Base-by-base conservation (phyloP, 2,113 vertebrate genomes). In the Tichodroma muraria region DNA sequence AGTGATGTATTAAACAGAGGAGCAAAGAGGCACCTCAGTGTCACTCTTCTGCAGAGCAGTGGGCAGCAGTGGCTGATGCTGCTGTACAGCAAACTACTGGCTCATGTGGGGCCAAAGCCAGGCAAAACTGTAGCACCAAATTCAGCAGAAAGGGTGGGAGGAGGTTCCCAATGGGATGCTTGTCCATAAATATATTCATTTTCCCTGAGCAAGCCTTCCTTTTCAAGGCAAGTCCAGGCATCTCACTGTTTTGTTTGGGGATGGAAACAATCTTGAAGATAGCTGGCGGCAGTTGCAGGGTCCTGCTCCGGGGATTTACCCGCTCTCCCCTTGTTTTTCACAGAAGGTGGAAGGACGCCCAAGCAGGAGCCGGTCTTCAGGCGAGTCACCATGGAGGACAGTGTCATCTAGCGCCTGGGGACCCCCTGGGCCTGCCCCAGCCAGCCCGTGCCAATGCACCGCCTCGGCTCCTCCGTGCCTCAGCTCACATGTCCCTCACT, bases 321-420 rank as follows among this genome's bases (percentile, higher is more conserved):
- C 65, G 23, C 10, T 92, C 21, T 96, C 27, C 52, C 63, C 49
- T 97, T 96, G 61, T 88, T 95, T 81, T 93, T 38, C 80, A 83
- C 96, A 97, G 96, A 95, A 75, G 77, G 91, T 2, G 31, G 53
- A 64, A 90, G 96, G 73, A 95, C 61, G 0, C 95, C 94, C 40
- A 96, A 97, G 72, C 95, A 97, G 92, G 96, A 97, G 61, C 93
- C 96, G 0, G 94, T 95, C 90, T 97, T 97, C 85, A 95, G 96
- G 71, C 33, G 96, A 71, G 96, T 97, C 52, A 94, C 96, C 65
- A 97, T 97, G 96, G 96, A 97, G 80, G 96, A 97, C 90, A 97
- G 96, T 75, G 96, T 97, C 88, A 97, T 97, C 92, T 97, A 97
- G 79, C 2, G 0, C 68, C 82, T 6, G 9, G 76, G 63, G 37